These are phyloP conservation scores for Portevinia maculata DNA, from an alignment of 2,888 invertebrate species.

Conservation along the genomic window DNA sequence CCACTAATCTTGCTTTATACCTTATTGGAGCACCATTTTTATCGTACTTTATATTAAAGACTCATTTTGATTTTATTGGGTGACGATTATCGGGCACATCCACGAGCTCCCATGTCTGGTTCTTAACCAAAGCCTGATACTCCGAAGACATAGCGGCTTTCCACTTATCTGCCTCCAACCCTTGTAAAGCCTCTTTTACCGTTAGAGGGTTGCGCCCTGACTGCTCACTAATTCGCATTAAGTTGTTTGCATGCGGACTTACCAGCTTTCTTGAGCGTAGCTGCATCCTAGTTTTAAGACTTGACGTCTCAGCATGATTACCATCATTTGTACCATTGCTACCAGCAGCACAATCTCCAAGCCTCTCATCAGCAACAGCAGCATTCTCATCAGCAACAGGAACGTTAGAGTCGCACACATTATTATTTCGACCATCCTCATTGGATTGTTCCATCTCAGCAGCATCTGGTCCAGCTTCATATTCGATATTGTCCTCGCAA, in stretches of 20 bases:
- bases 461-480: too few relatives aligned
- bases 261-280: conserved; percentile 10
- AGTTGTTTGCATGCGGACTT: conserved; percentile 13
- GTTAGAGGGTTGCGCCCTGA: conserved; percentile 32
- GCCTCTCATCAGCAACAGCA: too few relatives aligned
- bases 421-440: too few relatives aligned
- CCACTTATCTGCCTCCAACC: not conserved
- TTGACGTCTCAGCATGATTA: not conserved
- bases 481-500: too few relatives aligned
- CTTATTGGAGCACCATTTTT: conserved; percentile 1
- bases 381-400: too few relatives aligned
- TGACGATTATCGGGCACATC: conserved; percentile 36
- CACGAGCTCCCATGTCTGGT: conserved; percentile 66
- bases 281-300: not conserved
- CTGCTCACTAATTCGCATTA: not conserved
- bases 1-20: too few relatives aligned
- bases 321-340: conserved; percentile 2
- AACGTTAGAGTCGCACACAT: too few relatives aligned
- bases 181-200: conserved; percentile 21
- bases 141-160: conserved; percentile 73
- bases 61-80: conserved; percentile 37
- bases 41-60: conserved; percentile 20
- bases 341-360: not conserved
- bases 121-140: conserved; percentile 68
- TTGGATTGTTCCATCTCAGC: too few relatives aligned